phyloP scores from a whole-genome alignment of 92 coral and sea anemone species.

The Muricea muricata region DNA sequence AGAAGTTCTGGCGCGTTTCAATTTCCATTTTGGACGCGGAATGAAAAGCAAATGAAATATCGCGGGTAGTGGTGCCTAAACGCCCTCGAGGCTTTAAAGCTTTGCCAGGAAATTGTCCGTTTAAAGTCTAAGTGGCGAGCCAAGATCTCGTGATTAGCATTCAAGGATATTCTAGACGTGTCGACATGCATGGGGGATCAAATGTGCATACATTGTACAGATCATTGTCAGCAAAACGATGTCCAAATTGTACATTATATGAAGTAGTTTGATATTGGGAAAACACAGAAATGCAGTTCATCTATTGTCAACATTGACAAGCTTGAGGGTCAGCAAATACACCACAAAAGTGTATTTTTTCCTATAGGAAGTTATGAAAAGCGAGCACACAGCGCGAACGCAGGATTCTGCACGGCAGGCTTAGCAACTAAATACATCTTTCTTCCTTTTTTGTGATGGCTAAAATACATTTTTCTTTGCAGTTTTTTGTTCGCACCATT shows the following conservation, averaged over 20 bases:
- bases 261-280: too few relatives aligned
- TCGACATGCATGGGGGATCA: neutral
- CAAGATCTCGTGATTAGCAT: slow-evolving; percentile 1
- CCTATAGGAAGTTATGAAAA: neutral
- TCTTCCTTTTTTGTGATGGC: neutral
- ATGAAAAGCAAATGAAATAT: neutral
- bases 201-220: too few relatives aligned
- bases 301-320: too few relatives aligned
- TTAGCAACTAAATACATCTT: neutral
- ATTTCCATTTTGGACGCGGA: neutral
- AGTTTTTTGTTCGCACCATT: too few relatives aligned
- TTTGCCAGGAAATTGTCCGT: slow-evolving; percentile 24
- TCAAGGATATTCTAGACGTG: neutral
- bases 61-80: neutral
- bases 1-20: neutral
- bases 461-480: too few relatives aligned
- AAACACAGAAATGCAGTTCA: too few relatives aligned
- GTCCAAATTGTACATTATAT: too few relatives aligned
- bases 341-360: neutral
- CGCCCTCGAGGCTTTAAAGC: neutral
- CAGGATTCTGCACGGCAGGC: too few relatives aligned
- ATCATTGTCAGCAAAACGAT: too few relatives aligned
- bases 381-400: too few relatives aligned
- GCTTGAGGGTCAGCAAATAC: too few relatives aligned
- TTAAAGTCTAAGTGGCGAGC: neutral